Percentiles rank a stretch among this genome's conserved stretches.
Conservation (phyloP, 1,140 invertebrate genomes). For the Chrysomallon squamiferum region DNA sequence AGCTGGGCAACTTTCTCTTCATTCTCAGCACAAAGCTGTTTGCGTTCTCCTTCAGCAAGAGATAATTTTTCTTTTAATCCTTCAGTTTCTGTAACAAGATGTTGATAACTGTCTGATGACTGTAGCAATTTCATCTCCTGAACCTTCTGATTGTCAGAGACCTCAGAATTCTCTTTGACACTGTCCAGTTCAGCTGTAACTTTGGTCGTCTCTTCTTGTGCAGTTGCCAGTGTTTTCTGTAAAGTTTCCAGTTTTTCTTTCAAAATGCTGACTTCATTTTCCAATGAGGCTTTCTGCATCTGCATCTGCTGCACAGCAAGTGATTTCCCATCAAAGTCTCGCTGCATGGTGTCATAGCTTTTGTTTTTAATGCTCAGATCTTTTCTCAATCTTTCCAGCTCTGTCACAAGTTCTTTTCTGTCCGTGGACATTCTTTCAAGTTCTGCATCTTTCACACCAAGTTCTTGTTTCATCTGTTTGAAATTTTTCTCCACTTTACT, state of each 20-base stretch:
- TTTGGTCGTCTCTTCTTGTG: not conserved
- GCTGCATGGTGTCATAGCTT: slow-evolving; percentile 35
- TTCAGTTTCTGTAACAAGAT: not conserved
- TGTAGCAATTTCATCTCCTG: no score
- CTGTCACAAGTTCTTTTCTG: slow-evolving; percentile 21
- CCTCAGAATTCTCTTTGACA: no score
- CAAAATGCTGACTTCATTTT: slow-evolving; percentile 35
- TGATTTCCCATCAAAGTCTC: slow-evolving; percentile 34
- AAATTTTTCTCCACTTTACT: slow-evolving; percentile 62
- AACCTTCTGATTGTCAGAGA: no score
- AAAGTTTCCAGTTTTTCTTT: slow-evolving; percentile 28
- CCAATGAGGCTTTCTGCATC: slow-evolving; percentile 31
- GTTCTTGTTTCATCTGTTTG: slow-evolving; percentile 63
- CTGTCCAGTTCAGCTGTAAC: no score
- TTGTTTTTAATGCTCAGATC: slow-evolving; percentile 45
- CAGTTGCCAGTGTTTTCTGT: not conserved
- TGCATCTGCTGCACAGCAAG: slow-evolving; percentile 37
- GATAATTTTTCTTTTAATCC: not conserved
- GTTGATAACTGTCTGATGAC: not conserved
- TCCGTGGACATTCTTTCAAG: slow-evolving; percentile 33
- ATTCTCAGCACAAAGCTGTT: not conserved
- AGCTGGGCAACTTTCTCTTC: slow-evolving; percentile 19
- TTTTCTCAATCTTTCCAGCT: slow-evolving; percentile 34
- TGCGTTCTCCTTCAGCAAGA: not conserved
- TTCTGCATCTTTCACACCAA: slow-evolving; percentile 46